These are phyloP conservation scores for Drosophila seguyi DNA, from an alignment of 1,140 invertebrate species.

Conservation along the genomic window DNA sequence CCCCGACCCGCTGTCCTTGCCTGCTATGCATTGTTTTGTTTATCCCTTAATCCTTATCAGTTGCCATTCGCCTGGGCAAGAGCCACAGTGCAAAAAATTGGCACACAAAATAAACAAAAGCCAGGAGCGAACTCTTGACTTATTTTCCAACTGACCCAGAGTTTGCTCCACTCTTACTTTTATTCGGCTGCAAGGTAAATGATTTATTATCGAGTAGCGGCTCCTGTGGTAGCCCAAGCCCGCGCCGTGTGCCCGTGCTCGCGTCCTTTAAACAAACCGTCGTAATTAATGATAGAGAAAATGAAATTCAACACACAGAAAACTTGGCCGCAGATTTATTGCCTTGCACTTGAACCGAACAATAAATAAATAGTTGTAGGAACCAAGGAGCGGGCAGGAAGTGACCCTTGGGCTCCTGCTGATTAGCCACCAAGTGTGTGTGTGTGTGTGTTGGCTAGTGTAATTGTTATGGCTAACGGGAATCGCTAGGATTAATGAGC, in stretches of 20 bases:
- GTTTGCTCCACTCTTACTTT: constrained; percentile 46
- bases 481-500: constrained; percentile 20
- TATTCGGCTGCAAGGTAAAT: constrained; percentile 54
- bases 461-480: constrained; percentile 14
- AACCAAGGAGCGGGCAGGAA: constrained; percentile 1
- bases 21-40: constrained; percentile 56
- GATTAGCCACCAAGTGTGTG: constrained; percentile 40
- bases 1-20: constrained; percentile 43
- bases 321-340: constrained; percentile 50
- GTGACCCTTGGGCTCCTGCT: constrained; percentile 4
- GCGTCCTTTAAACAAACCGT: constrained; percentile 52
- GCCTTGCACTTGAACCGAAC: constrained; percentile 52
- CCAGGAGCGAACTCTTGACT: constrained; percentile 31
- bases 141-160: constrained; percentile 25
- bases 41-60: constrained; percentile 70
- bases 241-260: background rate
- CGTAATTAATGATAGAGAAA: constrained; percentile 57
- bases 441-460: constrained; percentile 23
- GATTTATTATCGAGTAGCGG: constrained; percentile 61
- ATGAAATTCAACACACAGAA: constrained; percentile 56
- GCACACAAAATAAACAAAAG: constrained; percentile 27
- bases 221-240: constrained; percentile 20
- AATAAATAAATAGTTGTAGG: constrained; percentile 47
- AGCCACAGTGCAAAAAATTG: constrained; percentile 24
- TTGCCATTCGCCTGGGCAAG: constrained; percentile 32